Evolutionary conservation across 2,888 invertebrate species (phyloP).

Genomic region (Embidobia sp.): DNA sequence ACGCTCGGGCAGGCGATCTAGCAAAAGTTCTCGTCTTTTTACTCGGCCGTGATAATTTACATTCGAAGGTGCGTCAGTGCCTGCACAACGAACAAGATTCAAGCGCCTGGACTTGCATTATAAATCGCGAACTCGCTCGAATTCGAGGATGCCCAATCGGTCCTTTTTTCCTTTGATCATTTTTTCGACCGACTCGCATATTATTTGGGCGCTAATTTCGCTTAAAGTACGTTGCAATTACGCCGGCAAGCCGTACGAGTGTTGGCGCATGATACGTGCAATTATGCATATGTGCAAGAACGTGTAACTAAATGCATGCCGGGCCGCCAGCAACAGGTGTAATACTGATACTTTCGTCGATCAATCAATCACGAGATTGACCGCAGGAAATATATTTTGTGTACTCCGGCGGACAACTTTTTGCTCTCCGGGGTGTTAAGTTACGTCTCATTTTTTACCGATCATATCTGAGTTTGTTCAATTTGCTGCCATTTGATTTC

Average conservation of each 20-base stretch:
- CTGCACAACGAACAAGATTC: constrained; percentile 30
- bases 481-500: too few relatives aligned
- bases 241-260: constrained; percentile 1
- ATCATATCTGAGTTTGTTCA: too few relatives aligned
- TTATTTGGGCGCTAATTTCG: constrained; percentile 42
- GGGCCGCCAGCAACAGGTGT: constrained; percentile 42
- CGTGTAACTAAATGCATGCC: constrained; percentile 23
- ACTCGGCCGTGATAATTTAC: constrained; percentile 37
- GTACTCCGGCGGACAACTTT: too few relatives aligned
- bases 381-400: constrained; percentile 21
- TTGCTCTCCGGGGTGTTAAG: too few relatives aligned
- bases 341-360: constrained; percentile 44
- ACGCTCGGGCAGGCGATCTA: constrained; percentile 38
- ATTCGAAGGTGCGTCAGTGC: constrained; percentile 42
- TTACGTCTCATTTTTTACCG: too few relatives aligned
- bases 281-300: constrained; percentile 32
- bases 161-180: constrained; percentile 15
- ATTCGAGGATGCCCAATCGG: constrained; percentile 20
- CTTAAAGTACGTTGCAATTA: constrained; percentile 40
- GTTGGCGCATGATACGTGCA: constrained; percentile 4
- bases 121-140: constrained; percentile 37
- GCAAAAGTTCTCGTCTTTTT: constrained; percentile 38
- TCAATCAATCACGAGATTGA: constrained; percentile 24
- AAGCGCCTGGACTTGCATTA: constrained; percentile 47
- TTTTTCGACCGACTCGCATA: constrained; percentile 20